Conservation (phyloP, 1,140 invertebrate species). For the Colletes latitarsis region DNA sequence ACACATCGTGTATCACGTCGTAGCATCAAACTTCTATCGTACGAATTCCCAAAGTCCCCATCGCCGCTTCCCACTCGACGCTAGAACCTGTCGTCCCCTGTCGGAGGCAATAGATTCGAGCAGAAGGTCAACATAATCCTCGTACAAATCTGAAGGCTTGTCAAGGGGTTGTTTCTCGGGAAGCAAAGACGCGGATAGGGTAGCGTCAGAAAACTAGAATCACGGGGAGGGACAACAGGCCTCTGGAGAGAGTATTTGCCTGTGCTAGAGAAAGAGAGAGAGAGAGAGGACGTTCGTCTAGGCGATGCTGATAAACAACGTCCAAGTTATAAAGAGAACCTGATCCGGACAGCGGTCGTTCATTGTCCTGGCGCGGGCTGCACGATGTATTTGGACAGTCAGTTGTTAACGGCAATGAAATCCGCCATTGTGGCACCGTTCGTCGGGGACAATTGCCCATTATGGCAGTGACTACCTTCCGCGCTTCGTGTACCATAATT, state of each 20-base stretch:
- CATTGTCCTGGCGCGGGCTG: slow-evolving; percentile 71
- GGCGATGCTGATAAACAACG: slow-evolving; percentile 72
- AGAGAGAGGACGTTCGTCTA: slow-evolving; percentile 52
- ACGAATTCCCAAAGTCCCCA: slow-evolving; percentile 33
- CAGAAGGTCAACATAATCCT: slow-evolving; percentile 63
- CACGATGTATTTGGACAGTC: slow-evolving; percentile 76
- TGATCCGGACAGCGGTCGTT: slow-evolving; percentile 71
- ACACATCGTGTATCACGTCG: neutral
- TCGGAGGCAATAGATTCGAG: slow-evolving; percentile 49
- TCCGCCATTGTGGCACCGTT: slow-evolving; percentile 76
- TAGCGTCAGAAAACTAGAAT: slow-evolving; percentile 22
- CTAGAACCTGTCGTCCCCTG: slow-evolving; percentile 59
- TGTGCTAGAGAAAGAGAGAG: slow-evolving; percentile 52
- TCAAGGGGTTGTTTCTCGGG: slow-evolving; percentile 53
- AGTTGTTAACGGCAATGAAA: slow-evolving; percentile 77
- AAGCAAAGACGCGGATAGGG: slow-evolving; percentile 5
- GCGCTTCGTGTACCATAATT: slow-evolving; percentile 74
- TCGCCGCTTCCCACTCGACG: slow-evolving; percentile 7
- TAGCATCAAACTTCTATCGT: neutral
- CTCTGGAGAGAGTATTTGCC: neutral
- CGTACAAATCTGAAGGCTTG: slow-evolving; percentile 59
- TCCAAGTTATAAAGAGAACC: slow-evolving; percentile 73
- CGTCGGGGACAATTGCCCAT: slow-evolving; percentile 75
- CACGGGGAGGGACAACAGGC: neutral
- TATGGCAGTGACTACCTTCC: slow-evolving; percentile 74